A percentile compares a stretch with the other conserved stretches of the same genome.
These are phyloP conservation scores for Coenobita brevimanus DNA, from an alignment of 1,140 invertebrate species.

Conservation along the genomic window DNA sequence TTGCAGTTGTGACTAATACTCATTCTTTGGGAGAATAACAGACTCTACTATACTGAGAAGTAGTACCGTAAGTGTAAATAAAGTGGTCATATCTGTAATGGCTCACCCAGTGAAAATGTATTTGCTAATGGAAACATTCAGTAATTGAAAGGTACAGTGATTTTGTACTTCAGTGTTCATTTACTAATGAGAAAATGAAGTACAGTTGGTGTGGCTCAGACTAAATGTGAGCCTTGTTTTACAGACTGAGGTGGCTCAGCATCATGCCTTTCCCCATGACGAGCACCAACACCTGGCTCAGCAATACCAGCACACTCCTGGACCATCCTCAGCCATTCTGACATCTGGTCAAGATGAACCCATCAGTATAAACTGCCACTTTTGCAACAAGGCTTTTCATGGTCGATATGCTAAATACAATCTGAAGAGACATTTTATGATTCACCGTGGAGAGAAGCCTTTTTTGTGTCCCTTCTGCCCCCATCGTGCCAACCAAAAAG, in stretches of 20 bases:
- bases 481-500: constrained; percentile 69
- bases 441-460: constrained; percentile 68
- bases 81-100: too few relatives aligned
- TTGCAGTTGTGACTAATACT: too few relatives aligned
- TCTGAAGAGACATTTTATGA: constrained; percentile 68
- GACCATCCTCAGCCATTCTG: neutral
- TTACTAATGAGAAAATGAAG: too few relatives aligned
- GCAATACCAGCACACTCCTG: constrained; percentile 10
- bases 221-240: constrained; percentile 61
- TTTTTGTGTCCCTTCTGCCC: constrained; percentile 74
- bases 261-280: constrained; percentile 37
- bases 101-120: too few relatives aligned
- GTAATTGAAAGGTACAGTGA: too few relatives aligned
- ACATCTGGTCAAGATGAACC: constrained; percentile 27
- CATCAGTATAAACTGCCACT: constrained; percentile 40
- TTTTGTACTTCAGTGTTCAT: too few relatives aligned
- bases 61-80: too few relatives aligned
- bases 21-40: too few relatives aligned
- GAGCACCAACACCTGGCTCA: constrained; percentile 43
- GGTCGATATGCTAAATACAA: constrained; percentile 71
- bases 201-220: constrained; percentile 11
- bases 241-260: constrained; percentile 91
- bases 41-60: too few relatives aligned
- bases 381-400: constrained; percentile 64
- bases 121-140: too few relatives aligned